phyloP scores from a whole-genome alignment of 1,140 invertebrate genomes.

The Myzus persicae region DNA sequence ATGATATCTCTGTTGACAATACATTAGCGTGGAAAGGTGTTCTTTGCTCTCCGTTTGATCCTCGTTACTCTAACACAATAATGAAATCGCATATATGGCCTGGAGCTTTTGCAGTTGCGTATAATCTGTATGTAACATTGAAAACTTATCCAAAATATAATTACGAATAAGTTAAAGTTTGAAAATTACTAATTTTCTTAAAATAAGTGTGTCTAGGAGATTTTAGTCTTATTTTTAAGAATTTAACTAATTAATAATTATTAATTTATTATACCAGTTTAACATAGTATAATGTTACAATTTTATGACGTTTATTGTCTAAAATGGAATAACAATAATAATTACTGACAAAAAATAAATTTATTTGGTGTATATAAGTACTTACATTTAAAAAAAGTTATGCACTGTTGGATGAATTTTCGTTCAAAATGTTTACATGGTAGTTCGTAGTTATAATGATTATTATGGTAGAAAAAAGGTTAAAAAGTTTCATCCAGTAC shows the following conservation, averaged over 20 bases:
- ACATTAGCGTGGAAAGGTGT: constrained; percentile 31
- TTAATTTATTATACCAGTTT: background rate
- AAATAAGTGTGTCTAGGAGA: background rate
- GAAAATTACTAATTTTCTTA: background rate
- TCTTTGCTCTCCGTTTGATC: background rate
- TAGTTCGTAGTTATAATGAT: too few species aligned
- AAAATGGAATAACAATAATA: background rate
- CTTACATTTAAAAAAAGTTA: background rate
- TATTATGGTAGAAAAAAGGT: too few species aligned
- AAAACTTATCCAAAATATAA: background rate
- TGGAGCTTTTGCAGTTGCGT: constrained; percentile 35
- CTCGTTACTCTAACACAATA: background rate
- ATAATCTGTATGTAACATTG: constrained; percentile 59
- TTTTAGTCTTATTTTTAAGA: background rate
- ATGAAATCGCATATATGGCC: constrained; percentile 55
- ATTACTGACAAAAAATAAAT: background rate
- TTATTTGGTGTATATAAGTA: background rate
- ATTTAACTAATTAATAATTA: background rate
- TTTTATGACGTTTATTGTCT: background rate
- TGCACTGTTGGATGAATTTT: background rate
- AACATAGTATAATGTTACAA: background rate
- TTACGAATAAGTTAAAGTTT: background rate
- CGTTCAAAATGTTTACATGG: too few species aligned
- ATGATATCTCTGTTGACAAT: background rate
- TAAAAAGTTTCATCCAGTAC: too few species aligned